Base-by-base conservation (phyloP, 2,888 invertebrate genomes). In the Formica aserva region DNA sequence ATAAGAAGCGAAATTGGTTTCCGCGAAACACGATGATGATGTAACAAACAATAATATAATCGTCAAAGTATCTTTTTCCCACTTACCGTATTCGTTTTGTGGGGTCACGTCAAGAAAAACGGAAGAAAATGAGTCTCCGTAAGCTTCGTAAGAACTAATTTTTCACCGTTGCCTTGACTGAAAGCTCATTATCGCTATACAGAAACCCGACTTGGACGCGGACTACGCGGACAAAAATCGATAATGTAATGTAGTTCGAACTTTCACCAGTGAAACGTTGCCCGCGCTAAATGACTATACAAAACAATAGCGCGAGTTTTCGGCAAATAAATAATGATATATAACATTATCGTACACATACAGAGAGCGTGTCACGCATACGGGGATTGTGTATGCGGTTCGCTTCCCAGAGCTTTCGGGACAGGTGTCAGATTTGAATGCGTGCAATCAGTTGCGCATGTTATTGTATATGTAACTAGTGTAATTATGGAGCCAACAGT, bases 341-440 rank as follows among this genome's bases (percentile, higher is more conserved):
- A 52, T 52, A 2, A 52, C 8, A n/a, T n/a, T n/a, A n/a, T n/a
- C 48, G 29, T 3, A 15, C 18, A 15, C n/a, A 9, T 11, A 69
- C 57, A 15, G 22, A 32, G 13, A 11, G 45, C 13, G 6, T 13
- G 60, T n/a, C 41, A 22, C 26, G 13, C 52, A 45, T 18, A 22
- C 1, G 3, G 11, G 1, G 1, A 26, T 32, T n/a, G 15, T 22
- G 26, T 52, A 26, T 48, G 35, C 66, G 52, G 75, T 35, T 15
- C 1, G 38, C 29, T 0, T 45, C 26, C 22, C 45, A 29, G 29
- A 29, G 38, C 57, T 35, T 18, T 45, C 18, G 32, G 32, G 71
- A 78, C 78, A 80, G 71, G 78, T 80, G 78, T 71, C 78, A 62
- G 26, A 60, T 32, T 45, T 80, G 78, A 80, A 80, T 80, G 35